phyloP scores from a whole-genome alignment of 2,888 invertebrate genomes.

The Drosophila colorata region DNA sequence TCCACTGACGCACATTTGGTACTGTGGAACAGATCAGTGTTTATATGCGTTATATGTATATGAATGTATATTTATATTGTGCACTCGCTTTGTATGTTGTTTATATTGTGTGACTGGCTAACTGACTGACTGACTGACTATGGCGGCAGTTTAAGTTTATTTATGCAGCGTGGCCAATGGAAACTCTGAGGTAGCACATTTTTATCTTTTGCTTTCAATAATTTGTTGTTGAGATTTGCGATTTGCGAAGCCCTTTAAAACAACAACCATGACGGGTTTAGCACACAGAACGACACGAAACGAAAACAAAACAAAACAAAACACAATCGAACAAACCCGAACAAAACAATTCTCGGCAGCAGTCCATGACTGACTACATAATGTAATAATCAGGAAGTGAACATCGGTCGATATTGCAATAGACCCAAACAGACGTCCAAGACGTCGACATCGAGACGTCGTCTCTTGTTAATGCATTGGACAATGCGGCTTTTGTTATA shows the following conservation, averaged over 20 bases:
- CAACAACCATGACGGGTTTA: constrained; percentile 26
- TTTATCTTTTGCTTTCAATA: constrained; percentile 6
- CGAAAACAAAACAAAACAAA: constrained; percentile 6
- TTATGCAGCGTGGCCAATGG: constrained; percentile 63
- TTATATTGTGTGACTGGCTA: constrained; percentile 44
- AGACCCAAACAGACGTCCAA: constrained; percentile 48
- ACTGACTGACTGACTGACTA: constrained; percentile 48
- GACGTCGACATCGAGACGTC: constrained; percentile 17
- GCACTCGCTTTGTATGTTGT: constrained; percentile 60
- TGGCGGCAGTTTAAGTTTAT: constrained; percentile 56
- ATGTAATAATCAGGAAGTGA: constrained; percentile 70
- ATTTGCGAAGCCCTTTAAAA: constrained; percentile 49
- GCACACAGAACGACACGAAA: constrained; percentile 14
- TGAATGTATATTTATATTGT: constrained; percentile 65
- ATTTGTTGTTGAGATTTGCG: constrained; percentile 40
- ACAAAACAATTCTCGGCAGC: constrained; percentile 35
- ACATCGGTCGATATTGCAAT: constrained; percentile 62
- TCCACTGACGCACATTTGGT: constrained; percentile 62
- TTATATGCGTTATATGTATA: constrained; percentile 49
- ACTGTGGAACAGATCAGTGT: constrained; percentile 42
- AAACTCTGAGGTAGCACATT: constrained; percentile 54
- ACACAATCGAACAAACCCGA: constrained; percentile 27
- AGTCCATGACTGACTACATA: constrained; percentile 59
- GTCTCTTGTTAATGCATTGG: constrained; percentile 65
- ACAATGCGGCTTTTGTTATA: constrained; percentile 70